A percentile compares a stretch with the other conserved stretches of the same genome.
Evolutionary conservation across 2,888 invertebrate species (phyloP).

Genomic region (Troides aeacus): DNA sequence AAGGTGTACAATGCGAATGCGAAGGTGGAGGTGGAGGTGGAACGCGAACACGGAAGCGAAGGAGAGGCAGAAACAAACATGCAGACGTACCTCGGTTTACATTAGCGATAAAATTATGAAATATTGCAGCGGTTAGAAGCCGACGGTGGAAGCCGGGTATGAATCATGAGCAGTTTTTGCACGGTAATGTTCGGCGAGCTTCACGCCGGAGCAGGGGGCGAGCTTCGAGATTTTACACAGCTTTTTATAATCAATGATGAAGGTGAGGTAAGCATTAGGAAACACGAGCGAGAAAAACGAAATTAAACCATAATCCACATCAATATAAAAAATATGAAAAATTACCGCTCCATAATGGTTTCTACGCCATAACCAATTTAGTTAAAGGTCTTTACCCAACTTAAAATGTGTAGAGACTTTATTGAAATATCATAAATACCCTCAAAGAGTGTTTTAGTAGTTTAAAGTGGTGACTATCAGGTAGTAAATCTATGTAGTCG

Average conservation of each 20-base stretch:
- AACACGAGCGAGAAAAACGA: background rate
- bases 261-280: slow-evolving; percentile 1
- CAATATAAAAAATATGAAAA: background rate
- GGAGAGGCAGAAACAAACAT: slow-evolving; percentile 41
- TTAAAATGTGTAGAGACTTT: no score
- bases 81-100: slow-evolving; percentile 57
- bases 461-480: no score
- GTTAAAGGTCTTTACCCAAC: no score
- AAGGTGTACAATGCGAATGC: slow-evolving; percentile 41
- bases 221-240: slow-evolving; percentile 13
- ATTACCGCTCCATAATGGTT: background rate
- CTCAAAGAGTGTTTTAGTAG: no score
- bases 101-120: slow-evolving; percentile 74
- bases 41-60: slow-evolving; percentile 44
- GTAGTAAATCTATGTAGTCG: no score
- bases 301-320: background rate
- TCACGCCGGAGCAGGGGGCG: slow-evolving; percentile 28
- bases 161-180: slow-evolving; percentile 42
- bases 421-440: no score
- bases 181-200: slow-evolving; percentile 38
- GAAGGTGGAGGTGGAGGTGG: slow-evolving; percentile 43
- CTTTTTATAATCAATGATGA: slow-evolving; percentile 14
- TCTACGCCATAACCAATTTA: background rate
- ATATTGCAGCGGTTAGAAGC: slow-evolving; percentile 47
- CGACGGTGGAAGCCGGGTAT: slow-evolving; percentile 35